These are phyloP conservation scores for Sardina pilchardus DNA, from an alignment of 2,113 vertebrate species.

Conservation along the genomic window DNA sequence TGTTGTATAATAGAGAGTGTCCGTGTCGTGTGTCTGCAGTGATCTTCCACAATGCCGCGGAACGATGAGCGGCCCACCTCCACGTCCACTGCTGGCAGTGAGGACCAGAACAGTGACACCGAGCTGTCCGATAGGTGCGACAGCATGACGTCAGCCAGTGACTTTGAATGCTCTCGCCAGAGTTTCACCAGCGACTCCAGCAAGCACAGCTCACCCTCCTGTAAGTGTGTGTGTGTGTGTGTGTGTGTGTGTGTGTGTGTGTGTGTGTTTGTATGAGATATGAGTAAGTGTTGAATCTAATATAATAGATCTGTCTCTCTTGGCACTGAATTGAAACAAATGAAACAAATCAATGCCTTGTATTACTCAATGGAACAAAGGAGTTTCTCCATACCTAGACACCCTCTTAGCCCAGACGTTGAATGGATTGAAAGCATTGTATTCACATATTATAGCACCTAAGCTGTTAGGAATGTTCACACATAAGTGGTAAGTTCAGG, in stretches of 20 bases:
- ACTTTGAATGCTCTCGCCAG: constrained; percentile 81
- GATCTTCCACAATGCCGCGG: constrained; percentile 80
- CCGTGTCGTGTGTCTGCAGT: constrained; percentile 33
- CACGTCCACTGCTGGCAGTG: constrained; percentile 61
- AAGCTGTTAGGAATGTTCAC: no score
- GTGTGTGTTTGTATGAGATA: neutral
- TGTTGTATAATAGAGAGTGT: no score
- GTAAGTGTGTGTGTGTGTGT: constrained; percentile 69
- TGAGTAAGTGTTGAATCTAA: no score
- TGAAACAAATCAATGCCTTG: no score
- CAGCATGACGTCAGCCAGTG: constrained; percentile 80
- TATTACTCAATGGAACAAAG: no score
- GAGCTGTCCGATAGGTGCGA: constrained; percentile 80
- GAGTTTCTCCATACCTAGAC: no score
- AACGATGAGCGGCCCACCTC: constrained; percentile 74
- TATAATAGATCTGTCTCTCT: no score
- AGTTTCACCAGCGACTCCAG: constrained; percentile 90
- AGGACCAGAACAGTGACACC: constrained; percentile 81
- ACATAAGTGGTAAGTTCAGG: neutral
- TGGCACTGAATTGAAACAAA: no score
- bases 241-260: neutral
- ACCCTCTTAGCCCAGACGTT: neutral
- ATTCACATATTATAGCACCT: no score
- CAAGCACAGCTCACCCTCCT: constrained; percentile 86
- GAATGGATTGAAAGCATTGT: neutral